These are phyloP conservation scores for Hylomyscus alleni DNA, from an alignment of 2,797 vertebrate species.

Conservation along the genomic window DNA sequence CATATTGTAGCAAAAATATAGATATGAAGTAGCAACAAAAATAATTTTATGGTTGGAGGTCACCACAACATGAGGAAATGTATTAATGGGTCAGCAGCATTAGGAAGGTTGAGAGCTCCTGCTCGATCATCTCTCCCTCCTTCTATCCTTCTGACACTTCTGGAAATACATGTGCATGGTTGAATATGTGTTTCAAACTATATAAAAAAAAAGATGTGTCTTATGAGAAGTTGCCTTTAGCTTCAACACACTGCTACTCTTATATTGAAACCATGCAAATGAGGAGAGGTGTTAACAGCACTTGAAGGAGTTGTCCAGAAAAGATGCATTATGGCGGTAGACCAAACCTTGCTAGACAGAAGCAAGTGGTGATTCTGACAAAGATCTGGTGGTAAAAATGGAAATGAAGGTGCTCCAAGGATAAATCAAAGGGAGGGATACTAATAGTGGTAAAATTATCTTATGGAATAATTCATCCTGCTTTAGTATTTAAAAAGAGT, in stretches of 20 bases:
- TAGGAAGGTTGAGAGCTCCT: no score
- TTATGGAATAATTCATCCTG: conserved; percentile 44
- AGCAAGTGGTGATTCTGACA: conserved; percentile 54
- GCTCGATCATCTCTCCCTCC: neutral
- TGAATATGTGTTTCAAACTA: neutral
- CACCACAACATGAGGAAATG: neutral
- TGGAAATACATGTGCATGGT: neutral
- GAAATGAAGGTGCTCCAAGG: conserved; percentile 69
- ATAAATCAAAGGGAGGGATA: conserved; percentile 11
- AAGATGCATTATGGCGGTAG: conserved; percentile 49
- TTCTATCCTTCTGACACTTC: neutral
- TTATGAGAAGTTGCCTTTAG: conserved; percentile 65
- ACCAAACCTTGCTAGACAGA: conserved; percentile 65
- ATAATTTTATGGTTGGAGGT: neutral
- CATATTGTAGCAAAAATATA: neutral
- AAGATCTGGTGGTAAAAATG: conserved; percentile 62
- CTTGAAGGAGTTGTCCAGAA: conserved; percentile 48
- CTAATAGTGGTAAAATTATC: neutral
- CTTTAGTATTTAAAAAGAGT: conserved; percentile 43
- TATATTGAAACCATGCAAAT: conserved; percentile 72
- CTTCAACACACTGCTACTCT: conserved; percentile 53
- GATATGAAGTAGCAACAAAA: neutral
- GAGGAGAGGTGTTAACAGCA: conserved; percentile 56
- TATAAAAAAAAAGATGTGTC: conserved; percentile 20
- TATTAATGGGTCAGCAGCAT: neutral